Conservation (phyloP, 2,113 vertebrate genomes). For the Bufo gargarizans region DNA sequence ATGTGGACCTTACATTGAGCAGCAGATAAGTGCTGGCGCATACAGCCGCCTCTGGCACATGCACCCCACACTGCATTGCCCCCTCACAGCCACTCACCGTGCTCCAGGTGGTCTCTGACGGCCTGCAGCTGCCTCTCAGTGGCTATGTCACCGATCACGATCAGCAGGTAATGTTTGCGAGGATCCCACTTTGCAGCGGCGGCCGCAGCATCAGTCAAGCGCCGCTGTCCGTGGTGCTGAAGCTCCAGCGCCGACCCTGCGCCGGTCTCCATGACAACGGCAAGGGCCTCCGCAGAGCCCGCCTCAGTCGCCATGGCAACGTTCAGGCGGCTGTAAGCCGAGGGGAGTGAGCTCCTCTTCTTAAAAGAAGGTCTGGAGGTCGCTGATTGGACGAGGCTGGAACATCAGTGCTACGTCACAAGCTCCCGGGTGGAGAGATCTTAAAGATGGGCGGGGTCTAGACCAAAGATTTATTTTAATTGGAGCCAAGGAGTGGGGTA, state of each 20-base stretch:
- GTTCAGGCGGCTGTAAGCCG: constrained; percentile 61
- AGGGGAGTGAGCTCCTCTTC: constrained; percentile 64
- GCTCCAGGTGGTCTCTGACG: constrained; percentile 79
- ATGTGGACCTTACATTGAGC: not conserved
- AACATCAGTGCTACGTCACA: not conserved
- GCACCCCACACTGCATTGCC: no score
- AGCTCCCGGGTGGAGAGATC: not conserved
- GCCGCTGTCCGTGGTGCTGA: constrained; percentile 68
- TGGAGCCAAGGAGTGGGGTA: not conserved
- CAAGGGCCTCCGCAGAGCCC: constrained; percentile 66
- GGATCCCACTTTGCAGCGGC: constrained; percentile 63
- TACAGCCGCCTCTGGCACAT: no score
- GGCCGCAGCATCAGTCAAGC: constrained; percentile 54
- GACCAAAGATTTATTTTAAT: not conserved
- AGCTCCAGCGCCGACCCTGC: constrained; percentile 66
- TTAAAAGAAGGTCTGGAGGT: constrained; percentile 65
- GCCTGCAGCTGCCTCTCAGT: constrained; percentile 78
- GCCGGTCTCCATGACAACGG: constrained; percentile 85
- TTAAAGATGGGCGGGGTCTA: not conserved
- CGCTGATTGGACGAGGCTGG: constrained; percentile 71
- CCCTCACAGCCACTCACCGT: no score
- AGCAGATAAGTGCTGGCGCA: no score
- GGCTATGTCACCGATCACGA: constrained; percentile 84
- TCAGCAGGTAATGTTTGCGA: constrained; percentile 80
- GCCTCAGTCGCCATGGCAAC: constrained; percentile 90